phyloP scores from a whole-genome alignment of 1,140 invertebrate species.

The Hylyphantes graminicola region DNA sequence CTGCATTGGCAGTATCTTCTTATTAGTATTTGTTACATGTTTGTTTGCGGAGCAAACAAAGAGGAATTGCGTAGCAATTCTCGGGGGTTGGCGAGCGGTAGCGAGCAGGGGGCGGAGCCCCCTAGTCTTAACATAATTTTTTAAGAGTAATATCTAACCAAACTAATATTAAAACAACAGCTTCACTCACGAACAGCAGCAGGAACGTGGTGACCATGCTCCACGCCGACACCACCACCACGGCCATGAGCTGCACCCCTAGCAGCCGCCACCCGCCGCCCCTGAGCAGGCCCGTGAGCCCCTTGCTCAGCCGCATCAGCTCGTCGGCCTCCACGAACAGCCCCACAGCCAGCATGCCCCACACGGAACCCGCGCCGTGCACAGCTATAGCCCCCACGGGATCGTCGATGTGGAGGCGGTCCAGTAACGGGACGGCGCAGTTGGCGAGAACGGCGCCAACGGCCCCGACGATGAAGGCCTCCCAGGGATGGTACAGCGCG shows the following conservation, averaged over 20 bases:
- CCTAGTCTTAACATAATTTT: no score
- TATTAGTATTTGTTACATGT: no score
- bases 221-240: constrained; percentile 63
- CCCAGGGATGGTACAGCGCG: constrained; percentile 87
- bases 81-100: no score
- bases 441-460: constrained; percentile 82
- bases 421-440: constrained; percentile 77
- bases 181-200: constrained; percentile 58
- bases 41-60: no score
- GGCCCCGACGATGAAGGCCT: constrained; percentile 83
- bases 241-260: constrained; percentile 64
- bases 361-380: constrained; percentile 74
- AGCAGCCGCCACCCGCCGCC: constrained; percentile 68
- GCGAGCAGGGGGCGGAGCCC: no score
- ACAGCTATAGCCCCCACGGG: constrained; percentile 91
- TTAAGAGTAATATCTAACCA: no score
- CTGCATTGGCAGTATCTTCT: no score
- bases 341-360: constrained; percentile 84
- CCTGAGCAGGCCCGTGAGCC: constrained; percentile 82
- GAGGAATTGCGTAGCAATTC: no score
- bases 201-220: constrained; percentile 55
- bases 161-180: no score
- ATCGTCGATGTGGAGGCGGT: constrained; percentile 84
- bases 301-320: constrained; percentile 81
- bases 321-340: constrained; percentile 88